phyloP scores from a whole-genome alignment of 2,113 vertebrate species.

The Tetrao urogallus region DNA sequence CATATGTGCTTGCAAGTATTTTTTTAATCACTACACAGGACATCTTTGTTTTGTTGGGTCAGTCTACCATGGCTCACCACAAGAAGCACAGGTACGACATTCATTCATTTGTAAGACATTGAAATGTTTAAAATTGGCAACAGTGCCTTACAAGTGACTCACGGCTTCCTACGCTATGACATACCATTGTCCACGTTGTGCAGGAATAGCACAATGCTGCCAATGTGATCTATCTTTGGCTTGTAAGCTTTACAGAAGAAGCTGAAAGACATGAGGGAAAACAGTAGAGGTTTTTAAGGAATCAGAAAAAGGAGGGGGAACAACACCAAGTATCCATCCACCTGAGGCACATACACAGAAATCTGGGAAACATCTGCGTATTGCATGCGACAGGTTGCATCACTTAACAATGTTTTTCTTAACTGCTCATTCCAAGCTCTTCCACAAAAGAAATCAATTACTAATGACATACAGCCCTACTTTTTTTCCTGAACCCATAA shows the following conservation, averaged over 20 bases:
- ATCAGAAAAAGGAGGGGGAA: background rate
- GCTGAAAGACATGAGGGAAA: background rate
- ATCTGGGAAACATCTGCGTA: conserved; percentile 37
- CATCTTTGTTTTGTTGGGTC: background rate
- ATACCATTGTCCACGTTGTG: background rate
- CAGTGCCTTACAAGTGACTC: background rate
- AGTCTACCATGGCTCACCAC: accelerated
- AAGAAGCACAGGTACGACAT: background rate
- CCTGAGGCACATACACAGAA: conserved; percentile 25
- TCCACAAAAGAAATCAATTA: conserved; percentile 78
- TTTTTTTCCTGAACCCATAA: conserved; percentile 74
- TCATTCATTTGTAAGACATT: background rate
- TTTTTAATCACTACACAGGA: background rate
- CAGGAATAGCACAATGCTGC: accelerated
- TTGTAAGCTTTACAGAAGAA: background rate
- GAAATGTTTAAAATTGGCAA: background rate
- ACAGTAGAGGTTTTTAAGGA: background rate
- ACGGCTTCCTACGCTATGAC: background rate
- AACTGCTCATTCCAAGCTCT: conserved; percentile 60
- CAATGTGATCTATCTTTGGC: background rate
- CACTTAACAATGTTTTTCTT: conserved; percentile 50
- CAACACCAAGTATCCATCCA: conserved; percentile 28
- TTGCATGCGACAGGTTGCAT: conserved; percentile 55
- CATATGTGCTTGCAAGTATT: background rate
- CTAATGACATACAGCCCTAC: conserved; percentile 70